phyloP scores from a whole-genome alignment of 2,113 vertebrate genomes.

The Charina bottae region DNA sequence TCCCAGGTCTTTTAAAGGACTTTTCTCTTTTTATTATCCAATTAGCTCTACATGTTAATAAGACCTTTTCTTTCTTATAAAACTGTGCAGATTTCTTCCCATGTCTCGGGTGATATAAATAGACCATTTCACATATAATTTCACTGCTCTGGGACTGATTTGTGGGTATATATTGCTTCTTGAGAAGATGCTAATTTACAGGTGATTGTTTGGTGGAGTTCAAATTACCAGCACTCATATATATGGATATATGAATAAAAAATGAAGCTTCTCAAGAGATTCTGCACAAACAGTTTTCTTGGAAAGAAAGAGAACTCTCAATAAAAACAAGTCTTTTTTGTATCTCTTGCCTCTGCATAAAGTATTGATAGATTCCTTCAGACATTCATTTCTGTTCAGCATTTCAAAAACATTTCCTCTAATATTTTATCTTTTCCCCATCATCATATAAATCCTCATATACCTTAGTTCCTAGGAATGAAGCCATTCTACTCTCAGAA shows the following conservation, averaged over 20 bases:
- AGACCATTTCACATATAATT: slow-evolving; percentile 40
- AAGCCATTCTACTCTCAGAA: slow-evolving; percentile 38
- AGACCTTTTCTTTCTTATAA: slow-evolving; percentile 56
- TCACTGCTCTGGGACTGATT: slow-evolving; percentile 62
- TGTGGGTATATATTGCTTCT: slow-evolving; percentile 58
- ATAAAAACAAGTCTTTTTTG: slow-evolving; percentile 55
- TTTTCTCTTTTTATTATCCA: slow-evolving; percentile 62
- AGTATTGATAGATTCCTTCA: slow-evolving; percentile 50
- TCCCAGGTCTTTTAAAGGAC: slow-evolving; percentile 37
- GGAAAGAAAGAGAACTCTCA: slow-evolving; percentile 63
- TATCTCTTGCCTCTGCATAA: slow-evolving; percentile 41
- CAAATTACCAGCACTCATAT: slow-evolving; percentile 64
- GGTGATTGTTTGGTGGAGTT: slow-evolving; percentile 69
- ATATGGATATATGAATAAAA: slow-evolving; percentile 70
- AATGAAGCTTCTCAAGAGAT: slow-evolving; percentile 64
- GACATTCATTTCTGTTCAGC: slow-evolving; percentile 50
- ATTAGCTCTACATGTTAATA: slow-evolving; percentile 66
- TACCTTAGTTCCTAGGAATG: neutral
- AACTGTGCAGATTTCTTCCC: neutral
- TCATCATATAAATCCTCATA: slow-evolving; percentile 54
- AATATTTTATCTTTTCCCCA: slow-evolving; percentile 53
- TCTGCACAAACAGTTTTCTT: slow-evolving; percentile 69
- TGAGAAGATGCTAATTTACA: slow-evolving; percentile 68
- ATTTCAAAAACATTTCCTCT: slow-evolving; percentile 52
- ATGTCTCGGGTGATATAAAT: slow-evolving; percentile 57